These are phyloP conservation scores for Cyrtonyx montezumae DNA, from an alignment of 2,113 vertebrate species.

Conservation along the genomic window DNA sequence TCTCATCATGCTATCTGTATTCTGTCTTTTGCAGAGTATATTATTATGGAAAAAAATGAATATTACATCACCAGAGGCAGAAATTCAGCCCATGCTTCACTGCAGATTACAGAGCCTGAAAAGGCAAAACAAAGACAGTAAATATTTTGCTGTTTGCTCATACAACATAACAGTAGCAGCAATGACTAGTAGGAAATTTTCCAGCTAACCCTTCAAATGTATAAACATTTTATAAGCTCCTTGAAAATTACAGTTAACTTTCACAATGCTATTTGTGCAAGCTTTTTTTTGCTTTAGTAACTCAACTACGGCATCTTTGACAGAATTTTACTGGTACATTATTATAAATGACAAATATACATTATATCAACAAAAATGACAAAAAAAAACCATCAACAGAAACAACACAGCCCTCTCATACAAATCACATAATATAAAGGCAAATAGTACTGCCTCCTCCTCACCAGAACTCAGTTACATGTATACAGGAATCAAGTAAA, in stretches of 20 bases:
- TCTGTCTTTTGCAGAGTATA: neutral
- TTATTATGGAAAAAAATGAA: neutral
- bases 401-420: neutral
- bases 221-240: neutral
- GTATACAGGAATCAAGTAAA: neutral
- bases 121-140: neutral
- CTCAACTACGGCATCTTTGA: neutral
- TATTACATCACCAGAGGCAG: neutral
- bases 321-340: neutral
- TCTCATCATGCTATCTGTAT: neutral
- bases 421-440: neutral
- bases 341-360: neutral
- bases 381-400: neutral
- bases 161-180: neutral
- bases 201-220: neutral
- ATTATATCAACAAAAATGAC: neutral
- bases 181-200: neutral
- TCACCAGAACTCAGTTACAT: neutral
- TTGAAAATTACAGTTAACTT: constrained; percentile 16
- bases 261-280: neutral
- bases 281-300: neutral
- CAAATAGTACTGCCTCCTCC: neutral
- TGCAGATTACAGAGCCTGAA: neutral
- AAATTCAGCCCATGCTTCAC: neutral
- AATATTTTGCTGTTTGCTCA: neutral